phyloP scores from a whole-genome alignment of 92 coral and sea anemone genomes.

The Metridium senile region DNA sequence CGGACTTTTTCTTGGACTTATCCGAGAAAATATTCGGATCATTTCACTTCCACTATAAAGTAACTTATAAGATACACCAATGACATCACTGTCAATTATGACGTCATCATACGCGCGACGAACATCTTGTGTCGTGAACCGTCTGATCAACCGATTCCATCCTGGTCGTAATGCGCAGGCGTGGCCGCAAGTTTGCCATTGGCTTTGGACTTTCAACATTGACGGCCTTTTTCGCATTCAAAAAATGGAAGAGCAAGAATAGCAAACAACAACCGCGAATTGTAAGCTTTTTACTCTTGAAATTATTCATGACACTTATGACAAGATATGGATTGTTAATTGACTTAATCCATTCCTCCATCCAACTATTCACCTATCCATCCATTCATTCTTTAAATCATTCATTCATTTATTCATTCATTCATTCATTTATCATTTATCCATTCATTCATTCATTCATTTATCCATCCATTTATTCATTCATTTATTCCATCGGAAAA shows the following conservation, averaged over 20 bases:
- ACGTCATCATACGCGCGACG: background rate
- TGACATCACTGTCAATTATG: too few species aligned
- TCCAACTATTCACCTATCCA: too few species aligned
- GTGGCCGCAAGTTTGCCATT: constrained; percentile 7
- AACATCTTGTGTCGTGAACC: too few species aligned
- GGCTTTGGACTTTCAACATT: constrained; percentile 16
- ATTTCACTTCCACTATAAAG: too few species aligned
- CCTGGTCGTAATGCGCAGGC: constrained; percentile 4
- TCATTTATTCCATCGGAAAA: background rate
- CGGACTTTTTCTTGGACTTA: too few species aligned
- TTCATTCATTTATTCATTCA: too few species aligned
- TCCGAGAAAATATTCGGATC: too few species aligned
- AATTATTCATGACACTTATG: too few species aligned
- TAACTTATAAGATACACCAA: too few species aligned
- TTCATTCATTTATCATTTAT: constrained; percentile 3
- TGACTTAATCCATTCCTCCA: too few species aligned
- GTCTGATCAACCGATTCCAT: background rate
- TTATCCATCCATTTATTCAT: background rate
- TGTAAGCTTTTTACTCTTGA: constrained; percentile 6
- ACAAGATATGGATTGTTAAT: too few species aligned
- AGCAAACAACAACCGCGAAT: background rate
- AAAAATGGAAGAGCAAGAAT: constrained; percentile 11
- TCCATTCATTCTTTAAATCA: too few species aligned
- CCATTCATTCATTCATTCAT: background rate
- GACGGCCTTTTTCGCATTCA: constrained; percentile 11